Base-by-base conservation (phyloP, 2,113 vertebrate species). In the Andinoacara biseriatus region DNA sequence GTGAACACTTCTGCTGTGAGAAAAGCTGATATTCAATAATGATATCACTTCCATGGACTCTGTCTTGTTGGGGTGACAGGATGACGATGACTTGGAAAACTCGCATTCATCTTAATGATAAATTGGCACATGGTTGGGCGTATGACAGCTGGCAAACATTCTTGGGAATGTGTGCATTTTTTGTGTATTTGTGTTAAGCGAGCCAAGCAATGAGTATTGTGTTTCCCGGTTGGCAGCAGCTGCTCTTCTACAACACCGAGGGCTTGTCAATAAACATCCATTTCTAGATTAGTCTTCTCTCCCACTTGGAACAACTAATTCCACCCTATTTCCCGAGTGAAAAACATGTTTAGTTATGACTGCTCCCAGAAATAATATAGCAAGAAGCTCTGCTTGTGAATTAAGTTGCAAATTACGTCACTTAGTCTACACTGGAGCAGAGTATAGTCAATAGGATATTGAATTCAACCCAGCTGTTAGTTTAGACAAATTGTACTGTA, bases 31-130 rank as follows among this genome's bases (percentile, higher is more conserved):
- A 49, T 69, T 82, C 83, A 81, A 87, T 92, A 87, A 94, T 84
- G 83, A 91, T 91, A 90, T 91, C 86, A 81, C 86, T 85, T 93
- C 75, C 82, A 60, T 78, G 11, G 78, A 77, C 40, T 86, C 78
- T 78, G 79, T 91, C 80, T 83, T 83, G 77, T 78, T 46, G 81
- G 74, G 87, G 83, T 89, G 88, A 89, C 78, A 43, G 85, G 81
- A 86, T 87, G 88, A 90, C 52, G 63, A 78, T 38, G 10, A 81
- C 69, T 74, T 75, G 63, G 63, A 93, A 89, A 90, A 89, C 79
- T 82, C 24, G 10, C 90, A 90, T 95, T 93, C 86, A 92, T 94
- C 90, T 92, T 74, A 65, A 84, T 91, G 92, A 94, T 92, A 49
- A 92, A 93, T 94, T 76, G 86, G 35, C 58, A 54, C 59, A 17